Conservation (phyloP, 1,140 invertebrate species). For the Hylaeus volcanicus region DNA sequence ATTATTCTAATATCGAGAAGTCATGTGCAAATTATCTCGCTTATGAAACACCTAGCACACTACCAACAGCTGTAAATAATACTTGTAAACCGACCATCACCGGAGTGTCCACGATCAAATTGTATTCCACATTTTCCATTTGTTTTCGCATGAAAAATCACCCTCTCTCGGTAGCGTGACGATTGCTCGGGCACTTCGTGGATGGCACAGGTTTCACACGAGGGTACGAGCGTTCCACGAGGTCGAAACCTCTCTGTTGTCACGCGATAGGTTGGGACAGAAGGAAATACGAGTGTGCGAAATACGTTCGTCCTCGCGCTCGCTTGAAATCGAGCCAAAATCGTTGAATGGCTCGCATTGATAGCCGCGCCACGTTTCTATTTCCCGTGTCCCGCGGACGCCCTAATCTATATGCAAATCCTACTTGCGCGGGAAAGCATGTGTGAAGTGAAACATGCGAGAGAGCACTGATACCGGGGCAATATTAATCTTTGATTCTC, state of each 20-base stretch:
- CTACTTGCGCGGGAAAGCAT: constrained; percentile 8
- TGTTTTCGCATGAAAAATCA: no score
- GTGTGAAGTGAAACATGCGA: constrained; percentile 2
- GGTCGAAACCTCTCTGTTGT: no score
- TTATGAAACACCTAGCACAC: no score
- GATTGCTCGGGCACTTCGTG: no score
- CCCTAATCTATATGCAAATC: constrained; percentile 73
- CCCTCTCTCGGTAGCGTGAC: no score
- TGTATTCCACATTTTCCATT: no score
- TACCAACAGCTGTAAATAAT: no score
- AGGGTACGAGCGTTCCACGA: no score
- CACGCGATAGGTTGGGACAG: not conserved
- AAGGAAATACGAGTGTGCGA: constrained; percentile 21
- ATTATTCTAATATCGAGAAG: no score
- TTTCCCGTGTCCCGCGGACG: constrained; percentile 46
- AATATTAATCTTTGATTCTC: constrained; percentile 22
- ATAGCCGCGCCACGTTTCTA: constrained; percentile 60
- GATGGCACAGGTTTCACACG: not conserved
- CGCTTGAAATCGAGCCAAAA: constrained; percentile 67
- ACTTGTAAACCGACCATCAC: no score
- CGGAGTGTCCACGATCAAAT: no score
- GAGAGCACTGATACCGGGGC: not conserved
- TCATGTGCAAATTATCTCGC: no score
- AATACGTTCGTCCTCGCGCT: constrained; percentile 42
- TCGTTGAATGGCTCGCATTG: constrained; percentile 63